Percentiles rank a stretch among this genome's conserved stretches.
Evolutionary conservation across 2,888 invertebrate species (phyloP).

Genomic region (Enoplolaimus lenunculus): DNA sequence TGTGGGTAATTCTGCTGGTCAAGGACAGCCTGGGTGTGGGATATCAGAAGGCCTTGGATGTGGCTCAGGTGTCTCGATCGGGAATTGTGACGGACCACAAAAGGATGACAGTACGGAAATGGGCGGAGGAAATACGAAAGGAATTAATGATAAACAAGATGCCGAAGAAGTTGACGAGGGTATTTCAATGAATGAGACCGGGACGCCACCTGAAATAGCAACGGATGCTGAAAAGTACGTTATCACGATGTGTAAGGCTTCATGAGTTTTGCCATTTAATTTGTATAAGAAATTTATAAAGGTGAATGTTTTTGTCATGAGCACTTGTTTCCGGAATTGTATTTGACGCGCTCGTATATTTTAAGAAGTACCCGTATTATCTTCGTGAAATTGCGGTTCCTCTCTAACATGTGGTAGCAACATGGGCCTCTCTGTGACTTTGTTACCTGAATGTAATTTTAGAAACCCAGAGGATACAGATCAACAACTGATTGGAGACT

Average conservation of each 20-base stretch:
- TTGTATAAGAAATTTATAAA: too few species aligned
- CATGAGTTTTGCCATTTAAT: too few species aligned
- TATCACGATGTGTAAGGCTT: too few species aligned
- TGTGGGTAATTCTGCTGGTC: background rate
- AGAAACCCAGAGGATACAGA: too few species aligned
- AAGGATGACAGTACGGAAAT: background rate
- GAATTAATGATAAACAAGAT: background rate
- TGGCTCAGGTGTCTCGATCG: background rate
- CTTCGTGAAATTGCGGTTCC: background rate
- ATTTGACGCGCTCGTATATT: background rate
- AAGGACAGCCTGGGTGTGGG: background rate
- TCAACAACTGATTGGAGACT: background rate
- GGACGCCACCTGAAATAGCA: conserved; percentile 6
- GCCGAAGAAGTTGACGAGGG: conserved; percentile 16
- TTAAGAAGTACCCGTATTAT: too few species aligned
- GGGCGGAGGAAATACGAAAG: background rate
- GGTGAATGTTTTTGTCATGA: too few species aligned
- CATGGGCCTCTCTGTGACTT: too few species aligned
- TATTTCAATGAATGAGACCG: conserved; percentile 3
- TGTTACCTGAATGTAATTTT: too few species aligned
- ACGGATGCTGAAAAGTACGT: background rate
- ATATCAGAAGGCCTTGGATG: background rate
- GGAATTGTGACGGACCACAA: background rate
- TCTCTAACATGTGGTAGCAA: too few species aligned
- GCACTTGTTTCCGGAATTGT: background rate